Evolutionary conservation across 2,797 vertebrate species (phyloP).

Genomic region (Uromys caudimaculatus): DNA sequence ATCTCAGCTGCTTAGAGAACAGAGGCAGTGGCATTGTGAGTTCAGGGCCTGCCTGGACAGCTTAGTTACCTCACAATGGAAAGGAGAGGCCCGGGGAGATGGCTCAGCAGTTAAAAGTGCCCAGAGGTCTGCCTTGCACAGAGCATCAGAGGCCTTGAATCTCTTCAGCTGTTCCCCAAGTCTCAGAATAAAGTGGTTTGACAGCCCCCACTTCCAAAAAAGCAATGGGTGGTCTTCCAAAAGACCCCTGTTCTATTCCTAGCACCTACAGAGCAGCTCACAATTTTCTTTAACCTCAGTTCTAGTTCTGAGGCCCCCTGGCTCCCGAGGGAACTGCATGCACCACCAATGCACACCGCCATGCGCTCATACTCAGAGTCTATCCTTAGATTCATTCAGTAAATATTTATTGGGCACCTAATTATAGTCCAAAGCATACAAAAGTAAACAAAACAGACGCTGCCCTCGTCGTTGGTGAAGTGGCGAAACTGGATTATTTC

Average conservation of each 20-base stretch:
- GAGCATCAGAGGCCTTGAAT: not conserved
- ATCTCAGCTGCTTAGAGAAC: not conserved
- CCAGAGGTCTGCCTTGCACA: not conserved
- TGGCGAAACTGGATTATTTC: not conserved
- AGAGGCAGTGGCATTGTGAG: not conserved
- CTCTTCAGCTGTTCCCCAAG: not conserved
- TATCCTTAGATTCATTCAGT: not conserved
- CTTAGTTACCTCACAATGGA: not conserved
- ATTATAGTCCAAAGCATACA: not conserved
- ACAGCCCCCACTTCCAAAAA: not conserved
- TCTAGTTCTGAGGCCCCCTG: not conserved
- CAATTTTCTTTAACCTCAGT: not conserved
- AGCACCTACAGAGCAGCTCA: not conserved
- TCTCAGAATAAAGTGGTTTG: not conserved
- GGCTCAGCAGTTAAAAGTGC: not conserved
- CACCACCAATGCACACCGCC: not conserved
- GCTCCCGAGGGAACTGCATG: not conserved
- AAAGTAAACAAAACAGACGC: not conserved
- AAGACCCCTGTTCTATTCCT: not conserved
- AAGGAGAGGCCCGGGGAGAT: not conserved
- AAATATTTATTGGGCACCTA: not conserved
- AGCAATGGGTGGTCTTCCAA: not conserved
- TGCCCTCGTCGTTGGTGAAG: not conserved
- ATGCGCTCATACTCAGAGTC: not conserved
- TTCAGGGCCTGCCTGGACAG: not conserved